Evolutionary conservation across 1,140 invertebrate species (phyloP).

Genomic region (Oryctes rhinoceros): DNA sequence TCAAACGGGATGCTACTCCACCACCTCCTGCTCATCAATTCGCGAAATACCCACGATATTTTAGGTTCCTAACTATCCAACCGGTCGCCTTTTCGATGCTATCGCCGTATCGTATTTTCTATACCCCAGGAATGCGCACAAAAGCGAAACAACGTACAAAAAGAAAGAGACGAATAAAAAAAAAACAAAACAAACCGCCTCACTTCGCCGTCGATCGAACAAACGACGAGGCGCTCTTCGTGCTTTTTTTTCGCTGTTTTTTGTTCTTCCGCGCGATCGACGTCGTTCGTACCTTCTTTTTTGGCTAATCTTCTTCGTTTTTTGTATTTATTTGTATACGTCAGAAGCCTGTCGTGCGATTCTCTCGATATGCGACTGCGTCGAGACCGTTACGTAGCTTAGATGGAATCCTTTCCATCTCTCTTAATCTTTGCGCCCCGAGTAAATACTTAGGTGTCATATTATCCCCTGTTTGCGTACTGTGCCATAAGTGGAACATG

Average conservation of each 20-base stretch:
- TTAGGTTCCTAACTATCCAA: slow-evolving; percentile 11
- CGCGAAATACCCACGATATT: not conserved
- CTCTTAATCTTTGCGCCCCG: too few species aligned
- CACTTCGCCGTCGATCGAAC: not conserved
- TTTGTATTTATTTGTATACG: too few species aligned
- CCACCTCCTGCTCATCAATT: not conserved
- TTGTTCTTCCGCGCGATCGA: not conserved
- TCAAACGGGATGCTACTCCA: not conserved
- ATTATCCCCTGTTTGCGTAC: too few species aligned
- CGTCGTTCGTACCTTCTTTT: too few species aligned
- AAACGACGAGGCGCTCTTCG: not conserved
- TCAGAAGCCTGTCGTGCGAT: too few species aligned
- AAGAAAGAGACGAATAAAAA: not conserved
- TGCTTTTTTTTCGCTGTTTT: not conserved
- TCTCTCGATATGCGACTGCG: too few species aligned
- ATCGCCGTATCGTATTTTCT: not conserved
- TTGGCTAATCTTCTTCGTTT: too few species aligned
- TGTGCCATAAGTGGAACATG: too few species aligned
- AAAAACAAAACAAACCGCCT: not conserved
- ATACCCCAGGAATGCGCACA: not conserved
- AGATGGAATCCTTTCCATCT: too few species aligned
- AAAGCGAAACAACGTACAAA: not conserved
- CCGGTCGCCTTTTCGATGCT: not conserved
- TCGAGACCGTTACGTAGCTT: too few species aligned
- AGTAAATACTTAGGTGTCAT: too few species aligned